A percentile compares a stretch with the other conserved stretches of the same genome.
phyloP scores from a whole-genome alignment of 2,797 vertebrate species.

The Benthosema pterotum region DNA sequence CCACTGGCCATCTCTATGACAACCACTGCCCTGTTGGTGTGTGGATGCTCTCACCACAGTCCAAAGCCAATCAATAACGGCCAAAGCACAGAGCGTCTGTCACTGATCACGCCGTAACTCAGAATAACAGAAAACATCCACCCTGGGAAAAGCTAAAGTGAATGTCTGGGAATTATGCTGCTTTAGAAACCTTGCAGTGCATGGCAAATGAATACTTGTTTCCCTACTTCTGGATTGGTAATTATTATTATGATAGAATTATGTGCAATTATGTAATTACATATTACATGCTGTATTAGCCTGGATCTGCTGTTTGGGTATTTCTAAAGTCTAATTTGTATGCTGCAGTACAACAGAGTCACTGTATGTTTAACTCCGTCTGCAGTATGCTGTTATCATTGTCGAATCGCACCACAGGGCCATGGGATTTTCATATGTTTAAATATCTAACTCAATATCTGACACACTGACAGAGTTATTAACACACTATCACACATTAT shows the following conservation, averaged over 20 bases:
- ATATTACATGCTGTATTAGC: too few relatives aligned
- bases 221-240: neutral
- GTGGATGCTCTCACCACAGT: constrained; percentile 22
- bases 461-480: too few relatives aligned
- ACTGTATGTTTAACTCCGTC: too few relatives aligned
- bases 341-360: too few relatives aligned
- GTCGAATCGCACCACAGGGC: too few relatives aligned
- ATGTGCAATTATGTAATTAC: too few relatives aligned
- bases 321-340: too few relatives aligned
- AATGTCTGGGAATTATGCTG: neutral
- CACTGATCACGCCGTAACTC: neutral
- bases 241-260: neutral
- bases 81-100: constrained; percentile 10
- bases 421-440: too few relatives aligned
- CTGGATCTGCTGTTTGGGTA: too few relatives aligned
- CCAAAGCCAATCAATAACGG: neutral
- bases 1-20: constrained; percentile 62
- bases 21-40: constrained; percentile 45
- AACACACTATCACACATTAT: too few relatives aligned
- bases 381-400: too few relatives aligned
- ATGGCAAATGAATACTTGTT: neutral
- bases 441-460: too few relatives aligned
- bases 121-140: neutral
- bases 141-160: neutral
- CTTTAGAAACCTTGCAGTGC: neutral